Evolutionary conservation across 2,888 invertebrate genomes (phyloP).

Genomic region (Cerastis rubricosa): DNA sequence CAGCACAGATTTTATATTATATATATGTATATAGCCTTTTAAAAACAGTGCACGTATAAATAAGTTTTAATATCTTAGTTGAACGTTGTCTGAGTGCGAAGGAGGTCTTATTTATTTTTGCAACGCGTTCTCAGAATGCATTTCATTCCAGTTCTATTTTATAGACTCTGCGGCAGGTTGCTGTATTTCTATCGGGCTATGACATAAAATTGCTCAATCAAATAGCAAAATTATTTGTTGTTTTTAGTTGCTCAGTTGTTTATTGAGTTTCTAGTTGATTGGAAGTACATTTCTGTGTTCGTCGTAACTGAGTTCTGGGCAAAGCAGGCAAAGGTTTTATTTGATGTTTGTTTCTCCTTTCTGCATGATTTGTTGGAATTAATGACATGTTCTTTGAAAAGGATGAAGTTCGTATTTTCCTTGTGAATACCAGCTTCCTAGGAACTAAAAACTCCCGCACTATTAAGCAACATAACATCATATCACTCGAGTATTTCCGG

Average conservation of each 20-base stretch:
- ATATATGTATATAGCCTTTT: too few species aligned
- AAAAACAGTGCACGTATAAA: constrained; percentile 54
- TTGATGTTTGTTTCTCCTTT: neutral
- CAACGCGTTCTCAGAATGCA: constrained; percentile 40
- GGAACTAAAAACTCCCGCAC: neutral
- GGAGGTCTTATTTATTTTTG: constrained; percentile 57
- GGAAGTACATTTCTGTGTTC: constrained; percentile 7
- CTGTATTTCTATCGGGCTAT: constrained; percentile 17
- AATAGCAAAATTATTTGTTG: constrained; percentile 20
- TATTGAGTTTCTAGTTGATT: constrained; percentile 24
- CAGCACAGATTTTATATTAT: too few species aligned
- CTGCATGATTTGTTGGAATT: neutral
- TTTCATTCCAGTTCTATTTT: constrained; percentile 45
- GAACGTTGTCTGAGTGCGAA: constrained; percentile 50
- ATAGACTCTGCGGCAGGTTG: constrained; percentile 8
- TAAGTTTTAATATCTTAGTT: constrained; percentile 59
- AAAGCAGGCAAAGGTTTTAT: neutral
- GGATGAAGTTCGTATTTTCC: neutral
- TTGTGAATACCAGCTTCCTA: too few species aligned
- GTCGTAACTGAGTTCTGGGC: neutral
- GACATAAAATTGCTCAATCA: constrained; percentile 40
- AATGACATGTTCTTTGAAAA: constrained; percentile 4
- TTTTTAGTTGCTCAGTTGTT: constrained; percentile 21
- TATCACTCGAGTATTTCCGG: neutral
- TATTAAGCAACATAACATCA: neutral